Evolutionary conservation across 2,888 invertebrate genomes (phyloP).

Genomic region (Helleia helle): DNA sequence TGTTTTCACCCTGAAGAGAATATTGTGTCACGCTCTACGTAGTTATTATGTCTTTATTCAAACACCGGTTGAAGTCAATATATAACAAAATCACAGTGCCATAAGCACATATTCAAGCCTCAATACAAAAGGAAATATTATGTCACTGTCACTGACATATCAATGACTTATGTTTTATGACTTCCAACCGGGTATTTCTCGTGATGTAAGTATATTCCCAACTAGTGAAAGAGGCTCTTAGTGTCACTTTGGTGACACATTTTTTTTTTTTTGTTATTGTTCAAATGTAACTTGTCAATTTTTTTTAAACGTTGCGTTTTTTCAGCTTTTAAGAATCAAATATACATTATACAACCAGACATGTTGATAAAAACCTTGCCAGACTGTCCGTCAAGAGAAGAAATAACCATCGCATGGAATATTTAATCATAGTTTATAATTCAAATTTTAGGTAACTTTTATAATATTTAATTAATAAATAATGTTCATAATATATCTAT

Average conservation of each 20-base stretch:
- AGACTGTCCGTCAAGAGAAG: no score
- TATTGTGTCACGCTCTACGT: slow-evolving; percentile 17
- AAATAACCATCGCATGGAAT: no score
- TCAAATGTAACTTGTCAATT: neutral
- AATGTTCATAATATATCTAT: no score
- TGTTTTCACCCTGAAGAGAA: neutral
- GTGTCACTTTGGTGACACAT: slow-evolving; percentile 18
- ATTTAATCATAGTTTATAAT: no score
- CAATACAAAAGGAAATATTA: neutral
- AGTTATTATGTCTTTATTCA: slow-evolving; percentile 12
- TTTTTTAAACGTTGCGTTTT: neutral
- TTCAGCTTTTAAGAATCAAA: no score
- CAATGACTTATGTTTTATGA: slow-evolving; percentile 21
- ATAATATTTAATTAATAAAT: no score
- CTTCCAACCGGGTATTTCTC: slow-evolving; percentile 19
- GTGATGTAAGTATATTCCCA: slow-evolving; percentile 15
- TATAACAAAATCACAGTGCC: neutral
- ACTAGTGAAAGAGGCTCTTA: slow-evolving; percentile 15
- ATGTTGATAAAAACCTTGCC: no score
- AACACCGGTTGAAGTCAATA: slow-evolving; percentile 13
- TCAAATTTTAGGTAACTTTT: no score
- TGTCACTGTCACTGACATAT: no score
- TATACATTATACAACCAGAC: no score
- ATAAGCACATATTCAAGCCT: neutral
- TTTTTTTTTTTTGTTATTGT: slow-evolving; percentile 8